Percentiles rank a stretch among this genome's conserved stretches.
Evolutionary conservation across 1,140 invertebrate genomes (phyloP).

Genomic region (Drosophila melanogaster): Release_6_plus_ISO1_MT NT_037436.4:3400501-3401000

Average conservation of each 20-base stretch:
- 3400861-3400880: constrained; percentile 39
- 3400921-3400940: constrained; percentile 85
- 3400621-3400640: constrained; percentile 37
- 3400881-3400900: constrained; percentile 64
- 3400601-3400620: constrained; percentile 35
- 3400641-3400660: constrained; percentile 20
- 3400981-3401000: constrained; percentile 37
- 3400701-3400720: constrained; percentile 79
- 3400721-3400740: constrained; percentile 82
- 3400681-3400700: constrained; percentile 82
- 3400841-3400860: constrained; percentile 36
- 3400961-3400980: constrained; percentile 80
- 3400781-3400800: constrained; percentile 1
- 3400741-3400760: constrained; percentile 47
- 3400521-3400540: constrained; percentile 76
- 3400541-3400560: constrained; percentile 65
- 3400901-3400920: constrained; percentile 85
- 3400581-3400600: constrained; percentile 62
- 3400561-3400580: constrained; percentile 45
- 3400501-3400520: constrained; percentile 59
- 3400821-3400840: constrained; percentile 48
- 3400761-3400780: constrained; percentile 38
- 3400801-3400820: constrained; percentile 11
- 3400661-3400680: constrained; percentile 34
- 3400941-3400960: constrained; percentile 85